Conservation (phyloP, 1,140 invertebrate genomes). For the Reticulitermes speratus region DNA sequence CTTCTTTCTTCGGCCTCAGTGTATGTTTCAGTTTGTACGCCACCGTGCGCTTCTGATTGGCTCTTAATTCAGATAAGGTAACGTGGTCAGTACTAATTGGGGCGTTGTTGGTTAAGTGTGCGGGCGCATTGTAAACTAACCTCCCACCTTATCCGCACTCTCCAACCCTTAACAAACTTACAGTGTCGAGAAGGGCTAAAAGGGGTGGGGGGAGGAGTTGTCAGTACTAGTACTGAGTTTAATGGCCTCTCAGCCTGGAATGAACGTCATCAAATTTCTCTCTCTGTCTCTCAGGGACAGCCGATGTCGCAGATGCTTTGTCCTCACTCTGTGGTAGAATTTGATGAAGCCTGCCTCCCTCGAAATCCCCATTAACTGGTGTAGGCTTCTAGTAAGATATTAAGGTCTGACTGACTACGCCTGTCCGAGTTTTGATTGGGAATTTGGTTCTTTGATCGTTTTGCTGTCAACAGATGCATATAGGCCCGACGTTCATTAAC, state of each 20-base stretch:
- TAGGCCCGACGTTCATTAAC: background rate
- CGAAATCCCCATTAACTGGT: background rate
- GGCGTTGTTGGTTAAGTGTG: background rate
- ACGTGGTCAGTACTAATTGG: background rate
- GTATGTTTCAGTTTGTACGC: background rate
- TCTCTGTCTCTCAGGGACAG: background rate
- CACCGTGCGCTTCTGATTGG: background rate
- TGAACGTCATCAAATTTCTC: background rate
- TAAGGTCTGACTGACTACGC: background rate
- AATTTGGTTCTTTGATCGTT: background rate
- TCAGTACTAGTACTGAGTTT: background rate
- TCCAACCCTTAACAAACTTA: background rate
- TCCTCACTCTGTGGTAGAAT: background rate
- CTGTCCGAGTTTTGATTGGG: background rate
- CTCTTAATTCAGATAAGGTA: background rate
- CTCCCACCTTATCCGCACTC: background rate
- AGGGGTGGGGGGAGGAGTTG: background rate
- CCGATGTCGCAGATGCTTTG: background rate
- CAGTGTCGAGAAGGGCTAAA: background rate
- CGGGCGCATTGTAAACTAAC: background rate
- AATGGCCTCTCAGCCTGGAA: background rate
- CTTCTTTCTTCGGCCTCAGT: background rate
- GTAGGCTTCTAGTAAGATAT: background rate
- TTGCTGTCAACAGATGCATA: background rate
- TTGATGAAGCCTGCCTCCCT: background rate